Percentiles rank a stretch among this genome's conserved stretches.
Evolutionary conservation across 92 coral and sea anemone species (phyloP).

Genomic region (Heliopora coerulea): DNA sequence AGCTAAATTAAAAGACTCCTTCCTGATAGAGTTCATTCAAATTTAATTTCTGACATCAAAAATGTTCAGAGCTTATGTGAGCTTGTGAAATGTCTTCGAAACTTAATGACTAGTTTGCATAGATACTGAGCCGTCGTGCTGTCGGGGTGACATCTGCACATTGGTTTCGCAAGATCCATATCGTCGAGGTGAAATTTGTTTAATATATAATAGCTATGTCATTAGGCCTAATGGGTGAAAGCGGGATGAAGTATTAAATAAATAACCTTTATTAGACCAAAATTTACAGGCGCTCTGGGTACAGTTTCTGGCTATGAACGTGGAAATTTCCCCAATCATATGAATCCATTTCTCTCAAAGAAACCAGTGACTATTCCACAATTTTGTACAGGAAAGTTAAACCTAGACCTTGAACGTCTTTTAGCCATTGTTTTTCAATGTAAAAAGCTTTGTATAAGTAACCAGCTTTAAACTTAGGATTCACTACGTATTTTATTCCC

Average conservation of each 20-base stretch:
- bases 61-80: too few species aligned
- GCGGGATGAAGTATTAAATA: neutral
- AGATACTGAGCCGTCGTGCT: too few species aligned
- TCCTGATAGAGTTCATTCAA: too few species aligned
- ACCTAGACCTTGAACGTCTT: neutral
- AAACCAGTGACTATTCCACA: neutral
- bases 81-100: too few species aligned
- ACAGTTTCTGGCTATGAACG: neutral
- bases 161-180: too few species aligned
- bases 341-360: neutral
- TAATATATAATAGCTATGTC: neutral
- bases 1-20: neutral
- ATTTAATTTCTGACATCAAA: neutral
- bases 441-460: neutral
- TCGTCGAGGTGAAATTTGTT: neutral
- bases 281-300: neutral
- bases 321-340: neutral
- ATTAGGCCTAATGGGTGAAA: constrained; percentile 1
- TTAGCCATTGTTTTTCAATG: neutral
- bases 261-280: neutral
- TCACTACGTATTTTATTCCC: neutral
- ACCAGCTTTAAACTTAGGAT: neutral
- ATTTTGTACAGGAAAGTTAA: neutral
- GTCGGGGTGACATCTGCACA: too few species aligned
- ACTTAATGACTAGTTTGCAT: too few species aligned